These are phyloP conservation scores for Galaxias olidus DNA, from an alignment of 2,797 vertebrate genomes.

Conservation along the genomic window DNA sequence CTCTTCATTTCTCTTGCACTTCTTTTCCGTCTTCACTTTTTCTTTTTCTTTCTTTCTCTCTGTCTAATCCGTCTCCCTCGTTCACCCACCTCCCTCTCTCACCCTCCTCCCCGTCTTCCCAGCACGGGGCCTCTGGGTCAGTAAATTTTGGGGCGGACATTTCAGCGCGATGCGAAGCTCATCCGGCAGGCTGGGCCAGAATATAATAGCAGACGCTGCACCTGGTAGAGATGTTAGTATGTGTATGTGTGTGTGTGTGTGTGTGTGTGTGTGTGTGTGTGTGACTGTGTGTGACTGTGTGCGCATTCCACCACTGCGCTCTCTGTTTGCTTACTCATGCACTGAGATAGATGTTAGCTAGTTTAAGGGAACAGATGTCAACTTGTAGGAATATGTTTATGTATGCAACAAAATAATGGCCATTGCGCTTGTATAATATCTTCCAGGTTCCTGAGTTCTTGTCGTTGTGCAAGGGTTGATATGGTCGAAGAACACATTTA, in stretches of 20 bases:
- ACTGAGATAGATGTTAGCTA: too few relatives aligned
- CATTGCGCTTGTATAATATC: too few relatives aligned
- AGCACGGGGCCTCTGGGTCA: constrained; percentile 43
- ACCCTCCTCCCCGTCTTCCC: constrained; percentile 14
- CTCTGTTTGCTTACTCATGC: constrained; percentile 7
- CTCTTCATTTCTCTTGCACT: neutral
- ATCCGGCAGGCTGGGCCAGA: constrained; percentile 30
- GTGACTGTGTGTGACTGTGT: constrained; percentile 20
- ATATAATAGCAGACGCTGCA: constrained; percentile 63
- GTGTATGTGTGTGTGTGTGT: constrained; percentile 28
- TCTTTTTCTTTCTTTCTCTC: neutral
- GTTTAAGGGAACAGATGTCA: too few relatives aligned
- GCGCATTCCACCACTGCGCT: neutral
- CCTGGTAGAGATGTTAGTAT: constrained; percentile 66
- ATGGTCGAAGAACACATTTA: too few relatives aligned
- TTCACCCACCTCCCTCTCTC: constrained; percentile 17
- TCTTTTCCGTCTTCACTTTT: neutral
- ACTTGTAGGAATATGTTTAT: too few relatives aligned
- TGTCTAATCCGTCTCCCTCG: neutral
- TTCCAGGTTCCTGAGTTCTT: too few relatives aligned
- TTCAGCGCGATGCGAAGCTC: constrained; percentile 40
- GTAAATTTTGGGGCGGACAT: constrained; percentile 65
- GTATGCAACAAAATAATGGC: too few relatives aligned
- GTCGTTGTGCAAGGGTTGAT: too few relatives aligned
- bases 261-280: constrained; percentile 36